phyloP scores from a whole-genome alignment of 2,888 invertebrate species.

The Scrobipalpa costella region DNA sequence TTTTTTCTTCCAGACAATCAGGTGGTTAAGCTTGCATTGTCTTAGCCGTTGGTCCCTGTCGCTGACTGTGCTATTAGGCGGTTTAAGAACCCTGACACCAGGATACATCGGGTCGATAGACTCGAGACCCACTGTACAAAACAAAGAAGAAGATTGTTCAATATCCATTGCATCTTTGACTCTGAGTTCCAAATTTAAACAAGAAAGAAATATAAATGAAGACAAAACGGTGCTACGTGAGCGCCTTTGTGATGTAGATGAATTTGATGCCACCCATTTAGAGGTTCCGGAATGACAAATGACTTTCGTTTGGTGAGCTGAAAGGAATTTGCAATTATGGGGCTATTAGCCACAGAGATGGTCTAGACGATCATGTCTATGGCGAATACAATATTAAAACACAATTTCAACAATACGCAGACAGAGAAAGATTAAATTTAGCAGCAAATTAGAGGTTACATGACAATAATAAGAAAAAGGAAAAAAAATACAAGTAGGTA shows the following conservation, averaged over 20 bases:
- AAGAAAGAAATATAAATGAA: slow-evolving; percentile 13
- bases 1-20: no score
- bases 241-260: slow-evolving; percentile 18
- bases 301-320: background rate
- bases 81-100: no score
- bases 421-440: no score
- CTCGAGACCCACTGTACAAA: no score
- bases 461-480: background rate
- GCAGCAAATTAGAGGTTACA: background rate
- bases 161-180: background rate
- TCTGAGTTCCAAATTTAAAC: background rate
- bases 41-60: no score
- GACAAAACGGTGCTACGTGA: slow-evolving; percentile 2
- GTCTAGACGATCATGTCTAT: slow-evolving; percentile 2
- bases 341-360: background rate
- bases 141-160: no score
- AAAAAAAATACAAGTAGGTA: background rate
- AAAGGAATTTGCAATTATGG: slow-evolving; percentile 7
- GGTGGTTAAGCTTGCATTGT: no score
- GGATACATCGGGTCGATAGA: no score
- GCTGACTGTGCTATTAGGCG: no score
- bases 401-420: background rate
- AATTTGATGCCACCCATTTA: slow-evolving; percentile 17
- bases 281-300: slow-evolving; percentile 12
- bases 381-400: background rate